Evolutionary conservation across 2,888 invertebrate species (phyloP).

Genomic region (Sinohyriopsis cumingii): DNA sequence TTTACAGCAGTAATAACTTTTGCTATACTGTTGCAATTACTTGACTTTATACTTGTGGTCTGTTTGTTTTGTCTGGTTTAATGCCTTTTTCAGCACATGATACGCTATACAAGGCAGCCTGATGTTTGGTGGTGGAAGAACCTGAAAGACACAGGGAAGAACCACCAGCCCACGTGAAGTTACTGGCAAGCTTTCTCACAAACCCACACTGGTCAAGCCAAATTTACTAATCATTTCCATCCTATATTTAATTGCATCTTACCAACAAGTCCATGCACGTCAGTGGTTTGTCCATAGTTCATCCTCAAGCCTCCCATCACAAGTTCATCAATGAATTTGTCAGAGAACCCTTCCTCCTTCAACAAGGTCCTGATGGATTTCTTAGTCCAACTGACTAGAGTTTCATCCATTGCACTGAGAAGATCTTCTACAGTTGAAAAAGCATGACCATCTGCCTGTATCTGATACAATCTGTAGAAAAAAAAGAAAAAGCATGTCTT

Average conservation of each 20-base stretch:
- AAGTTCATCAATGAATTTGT: constrained; percentile 76
- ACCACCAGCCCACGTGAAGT: no score
- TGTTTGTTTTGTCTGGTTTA: no score
- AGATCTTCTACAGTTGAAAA: constrained; percentile 75
- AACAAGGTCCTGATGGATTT: constrained; percentile 61
- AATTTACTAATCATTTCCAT: background rate
- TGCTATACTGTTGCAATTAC: no score
- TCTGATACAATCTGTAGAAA: constrained; percentile 75
- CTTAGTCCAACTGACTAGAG: constrained; percentile 73
- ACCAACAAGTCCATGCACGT: constrained; percentile 77
- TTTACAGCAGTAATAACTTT: no score
- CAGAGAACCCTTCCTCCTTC: constrained; percentile 71
- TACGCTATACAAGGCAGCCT: no score
- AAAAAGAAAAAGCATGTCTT: background rate
- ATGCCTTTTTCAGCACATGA: no score
- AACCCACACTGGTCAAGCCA: no score
- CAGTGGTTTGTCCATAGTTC: constrained; percentile 78
- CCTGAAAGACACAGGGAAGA: no score
- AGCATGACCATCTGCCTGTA: constrained; percentile 74
- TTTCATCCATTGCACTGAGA: constrained; percentile 74
- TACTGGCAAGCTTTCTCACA: no score
- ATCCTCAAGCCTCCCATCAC: constrained; percentile 75
- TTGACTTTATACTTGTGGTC: no score
- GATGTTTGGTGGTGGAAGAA: no score
- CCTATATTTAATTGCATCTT: constrained; percentile 37